These are phyloP conservation scores for Hybognathus amarus DNA, from an alignment of 2,797 vertebrate genomes.

Conservation along the genomic window DNA sequence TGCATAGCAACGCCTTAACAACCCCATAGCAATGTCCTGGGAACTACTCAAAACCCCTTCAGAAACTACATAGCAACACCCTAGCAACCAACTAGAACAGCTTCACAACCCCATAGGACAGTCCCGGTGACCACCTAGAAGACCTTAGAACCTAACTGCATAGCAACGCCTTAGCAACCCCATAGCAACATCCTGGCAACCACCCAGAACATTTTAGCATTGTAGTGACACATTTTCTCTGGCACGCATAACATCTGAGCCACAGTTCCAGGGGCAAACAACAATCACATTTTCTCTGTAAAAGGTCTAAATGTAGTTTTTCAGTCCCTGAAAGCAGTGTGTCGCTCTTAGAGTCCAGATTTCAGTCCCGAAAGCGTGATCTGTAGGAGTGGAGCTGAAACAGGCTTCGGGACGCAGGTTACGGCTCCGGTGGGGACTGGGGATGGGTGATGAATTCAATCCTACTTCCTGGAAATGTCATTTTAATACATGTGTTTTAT, in stretches of 20 bases:
- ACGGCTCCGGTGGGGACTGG: constrained; percentile 55
- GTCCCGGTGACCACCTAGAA: background rate
- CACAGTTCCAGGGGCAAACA: background rate
- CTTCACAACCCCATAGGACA: background rate
- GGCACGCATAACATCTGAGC: background rate
- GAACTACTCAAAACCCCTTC: background rate
- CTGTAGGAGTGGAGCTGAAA: constrained; percentile 49
- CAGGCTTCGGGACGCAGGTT: constrained; percentile 53
- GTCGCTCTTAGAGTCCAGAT: background rate
- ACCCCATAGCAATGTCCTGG: background rate
- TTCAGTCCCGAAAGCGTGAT: constrained; percentile 71
- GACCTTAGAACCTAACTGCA: background rate
- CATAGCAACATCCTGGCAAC: background rate
- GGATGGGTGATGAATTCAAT: constrained; percentile 32
- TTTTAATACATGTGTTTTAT: constrained; percentile 74
- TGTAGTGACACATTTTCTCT: background rate
- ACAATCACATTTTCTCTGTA: too few relatives aligned
- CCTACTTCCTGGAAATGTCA: constrained; percentile 71
- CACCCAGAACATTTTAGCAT: background rate
- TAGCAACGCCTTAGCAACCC: background rate
- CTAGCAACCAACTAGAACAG: background rate
- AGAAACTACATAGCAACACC: background rate
- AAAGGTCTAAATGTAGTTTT: constrained; percentile 27
- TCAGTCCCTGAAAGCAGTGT: background rate
- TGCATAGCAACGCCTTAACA: background rate